Evolutionary conservation across 1,140 invertebrate species (phyloP).

Genomic region (Atta colombica): DNA sequence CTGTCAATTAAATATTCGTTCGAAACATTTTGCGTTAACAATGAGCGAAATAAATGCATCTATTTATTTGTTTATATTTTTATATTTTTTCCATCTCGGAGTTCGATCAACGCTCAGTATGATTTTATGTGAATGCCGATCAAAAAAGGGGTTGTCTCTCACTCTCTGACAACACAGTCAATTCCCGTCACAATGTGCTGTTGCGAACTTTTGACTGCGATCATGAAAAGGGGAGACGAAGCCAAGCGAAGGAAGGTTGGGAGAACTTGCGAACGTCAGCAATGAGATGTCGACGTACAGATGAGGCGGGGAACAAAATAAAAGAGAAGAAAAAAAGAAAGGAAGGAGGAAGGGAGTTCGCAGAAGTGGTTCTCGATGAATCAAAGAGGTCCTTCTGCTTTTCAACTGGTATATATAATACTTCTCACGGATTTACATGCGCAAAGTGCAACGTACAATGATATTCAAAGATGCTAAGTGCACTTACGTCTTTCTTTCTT

Average conservation of each 20-base stretch:
- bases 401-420: conserved; percentile 46
- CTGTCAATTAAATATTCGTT: conserved; percentile 12
- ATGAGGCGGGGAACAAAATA: conserved; percentile 11
- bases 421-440: conserved; percentile 58
- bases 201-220: conserved; percentile 63
- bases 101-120: conserved; percentile 21
- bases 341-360: conserved; percentile 51
- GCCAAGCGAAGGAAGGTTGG: conserved; percentile 30
- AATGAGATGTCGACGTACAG: conserved; percentile 51
- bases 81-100: neutral
- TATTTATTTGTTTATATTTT: neutral
- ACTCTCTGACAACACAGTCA: conserved; percentile 16
- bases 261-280: conserved; percentile 26
- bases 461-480: conserved; percentile 19
- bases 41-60: conserved; percentile 14
- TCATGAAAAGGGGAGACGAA: conserved; percentile 51
- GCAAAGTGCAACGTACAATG: neutral
- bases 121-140: conserved; percentile 39
- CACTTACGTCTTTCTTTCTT: neutral
- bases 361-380: conserved; percentile 74
- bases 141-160: conserved; percentile 24
- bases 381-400: conserved; percentile 62
- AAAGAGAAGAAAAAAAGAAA: neutral
- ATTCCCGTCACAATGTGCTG: conserved; percentile 59
- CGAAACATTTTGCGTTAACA: neutral